Conservation (phyloP, 2,797 vertebrate genomes). For the Scarus forsteni region DNA sequence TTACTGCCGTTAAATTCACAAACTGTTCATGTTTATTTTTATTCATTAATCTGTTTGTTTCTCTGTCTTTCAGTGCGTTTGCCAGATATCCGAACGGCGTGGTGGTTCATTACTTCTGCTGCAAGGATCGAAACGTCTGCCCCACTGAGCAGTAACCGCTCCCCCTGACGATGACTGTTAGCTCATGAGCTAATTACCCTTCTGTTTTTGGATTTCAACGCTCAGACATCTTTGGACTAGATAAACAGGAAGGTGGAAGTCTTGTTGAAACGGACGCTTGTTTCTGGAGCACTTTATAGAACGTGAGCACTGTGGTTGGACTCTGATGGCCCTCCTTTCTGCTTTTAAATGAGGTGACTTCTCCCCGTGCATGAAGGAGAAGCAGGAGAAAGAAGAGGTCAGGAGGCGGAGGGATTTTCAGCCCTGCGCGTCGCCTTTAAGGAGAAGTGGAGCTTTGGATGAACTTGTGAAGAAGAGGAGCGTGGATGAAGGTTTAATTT, state of each 20-base stretch:
- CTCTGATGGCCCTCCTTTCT: constrained; percentile 8
- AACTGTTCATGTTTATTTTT: not conserved
- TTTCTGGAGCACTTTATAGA: not conserved
- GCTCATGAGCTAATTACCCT: constrained; percentile 1
- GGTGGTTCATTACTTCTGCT: constrained; percentile 99
- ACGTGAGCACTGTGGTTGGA: not conserved
- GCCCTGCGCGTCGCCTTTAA: constrained; percentile 11
- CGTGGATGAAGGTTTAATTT: not conserved
- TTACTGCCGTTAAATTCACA: constrained; percentile 1
- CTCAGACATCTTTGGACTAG: constrained; percentile 26
- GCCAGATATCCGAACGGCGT: constrained; percentile 97
- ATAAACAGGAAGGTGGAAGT: not conserved
- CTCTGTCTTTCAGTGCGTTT: constrained; percentile 88
- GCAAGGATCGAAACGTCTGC: constrained; percentile 90
- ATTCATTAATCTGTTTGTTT: not conserved
- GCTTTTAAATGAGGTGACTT: constrained; percentile 16
- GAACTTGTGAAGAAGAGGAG: not conserved
- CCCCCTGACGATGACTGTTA: not conserved
- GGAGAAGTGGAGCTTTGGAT: constrained; percentile 7
- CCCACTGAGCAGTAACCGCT: constrained; percentile 79
- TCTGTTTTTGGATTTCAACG: not conserved
- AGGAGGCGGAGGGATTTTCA: constrained; percentile 22
- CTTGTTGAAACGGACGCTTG: too few relatives aligned
- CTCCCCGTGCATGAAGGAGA: constrained; percentile 50
- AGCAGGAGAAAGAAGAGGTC: constrained; percentile 26